These are phyloP conservation scores for Horisme vitalbata DNA, from an alignment of 2,888 invertebrate species.

Conservation along the genomic window DNA sequence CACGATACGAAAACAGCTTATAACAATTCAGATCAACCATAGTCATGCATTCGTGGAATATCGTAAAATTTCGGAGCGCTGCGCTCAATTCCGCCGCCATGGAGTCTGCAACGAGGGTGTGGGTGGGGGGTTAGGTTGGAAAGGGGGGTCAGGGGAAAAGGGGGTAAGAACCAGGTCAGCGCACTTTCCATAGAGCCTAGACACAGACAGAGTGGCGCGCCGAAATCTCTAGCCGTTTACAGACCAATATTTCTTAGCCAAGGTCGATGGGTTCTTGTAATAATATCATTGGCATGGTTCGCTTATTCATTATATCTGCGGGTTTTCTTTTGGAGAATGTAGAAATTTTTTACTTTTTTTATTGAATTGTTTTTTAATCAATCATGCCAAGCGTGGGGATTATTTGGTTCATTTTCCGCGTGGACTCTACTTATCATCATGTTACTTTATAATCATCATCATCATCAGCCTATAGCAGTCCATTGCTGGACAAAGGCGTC, in stretches of 20 bases:
- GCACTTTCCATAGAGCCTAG: slow-evolving; percentile 54
- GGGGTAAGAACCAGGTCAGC: slow-evolving; percentile 52
- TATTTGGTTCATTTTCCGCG: no score
- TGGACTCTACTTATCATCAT: no score
- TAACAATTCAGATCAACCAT: slow-evolving; percentile 1
- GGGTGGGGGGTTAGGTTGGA: slow-evolving; percentile 16
- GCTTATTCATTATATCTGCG: not conserved
- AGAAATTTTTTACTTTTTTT: no score
- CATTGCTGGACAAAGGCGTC: no score
- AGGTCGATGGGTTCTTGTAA: slow-evolving; percentile 21
- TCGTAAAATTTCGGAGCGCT: slow-evolving; percentile 37
- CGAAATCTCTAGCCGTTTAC: slow-evolving; percentile 38
- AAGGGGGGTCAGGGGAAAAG: slow-evolving; percentile 11
- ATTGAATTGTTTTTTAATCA: no score
- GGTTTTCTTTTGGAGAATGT: not conserved
- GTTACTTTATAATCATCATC: no score
- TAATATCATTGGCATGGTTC: slow-evolving; percentile 10
- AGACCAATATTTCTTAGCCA: slow-evolving; percentile 25
- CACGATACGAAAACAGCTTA: no score
- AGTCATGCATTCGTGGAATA: slow-evolving; percentile 24
- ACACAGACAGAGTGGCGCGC: slow-evolving; percentile 57
- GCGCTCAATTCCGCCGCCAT: slow-evolving; percentile 44
- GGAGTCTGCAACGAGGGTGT: slow-evolving; percentile 47
- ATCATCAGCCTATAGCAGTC: no score
- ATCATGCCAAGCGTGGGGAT: no score